phyloP scores from a whole-genome alignment of 2,888 invertebrate genomes.

The Pollenia griseotomentosa region DNA sequence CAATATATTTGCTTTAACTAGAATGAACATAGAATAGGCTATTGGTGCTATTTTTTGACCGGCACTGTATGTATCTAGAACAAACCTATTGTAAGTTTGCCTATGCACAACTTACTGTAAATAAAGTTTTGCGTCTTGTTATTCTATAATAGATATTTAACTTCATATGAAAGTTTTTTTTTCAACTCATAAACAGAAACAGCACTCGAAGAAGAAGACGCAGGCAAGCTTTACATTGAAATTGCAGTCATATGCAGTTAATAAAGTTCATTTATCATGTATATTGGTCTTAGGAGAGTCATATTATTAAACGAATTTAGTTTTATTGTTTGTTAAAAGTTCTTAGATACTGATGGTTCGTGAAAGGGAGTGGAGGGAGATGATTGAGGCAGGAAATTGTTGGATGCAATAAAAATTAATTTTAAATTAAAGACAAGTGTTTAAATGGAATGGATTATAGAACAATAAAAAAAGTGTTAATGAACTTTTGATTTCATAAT shows the following conservation, averaged over 20 bases:
- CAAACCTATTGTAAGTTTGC: background rate
- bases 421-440: constrained; percentile 5
- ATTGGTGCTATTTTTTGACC: no score
- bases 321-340: constrained; percentile 59
- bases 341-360: background rate
- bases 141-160: constrained; percentile 26
- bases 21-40: no score
- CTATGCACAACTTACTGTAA: background rate
- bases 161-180: constrained; percentile 11
- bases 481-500: background rate
- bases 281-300: constrained; percentile 54
- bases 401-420: constrained; percentile 8
- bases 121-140: constrained; percentile 23
- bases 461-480: background rate
- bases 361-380: background rate
- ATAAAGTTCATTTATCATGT: constrained; percentile 51
- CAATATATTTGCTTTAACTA: no score
- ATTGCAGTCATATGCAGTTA: constrained; percentile 51
- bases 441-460: no score
- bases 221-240: background rate
- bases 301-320: constrained; percentile 63
- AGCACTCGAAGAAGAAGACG: background rate
- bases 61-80: no score
- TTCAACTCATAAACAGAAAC: background rate
- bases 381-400: background rate